phyloP scores from a whole-genome alignment of 2,113 vertebrate species.

The Scatophagus argus region DNA sequence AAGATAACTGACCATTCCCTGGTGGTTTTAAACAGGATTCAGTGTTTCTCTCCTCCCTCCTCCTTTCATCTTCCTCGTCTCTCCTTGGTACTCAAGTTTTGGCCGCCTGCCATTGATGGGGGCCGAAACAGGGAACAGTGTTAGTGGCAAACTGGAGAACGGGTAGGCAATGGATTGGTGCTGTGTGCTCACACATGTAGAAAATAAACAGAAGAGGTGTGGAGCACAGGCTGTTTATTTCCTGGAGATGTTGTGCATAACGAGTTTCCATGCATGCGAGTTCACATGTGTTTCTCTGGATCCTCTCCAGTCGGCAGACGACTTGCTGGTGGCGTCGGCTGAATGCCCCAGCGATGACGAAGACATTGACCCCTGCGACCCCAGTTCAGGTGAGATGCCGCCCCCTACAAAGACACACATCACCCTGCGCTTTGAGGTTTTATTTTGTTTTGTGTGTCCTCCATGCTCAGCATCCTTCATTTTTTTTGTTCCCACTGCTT shows the following conservation, averaged over 20 bases:
- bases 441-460: background rate
- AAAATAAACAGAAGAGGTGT: constrained; percentile 58
- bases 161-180: constrained; percentile 54
- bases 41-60: constrained; percentile 34
- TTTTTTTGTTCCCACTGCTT: background rate
- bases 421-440: background rate
- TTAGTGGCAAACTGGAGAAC: constrained; percentile 47
- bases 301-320: constrained; percentile 88
- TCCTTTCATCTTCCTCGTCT: constrained; percentile 51
- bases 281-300: constrained; percentile 1
- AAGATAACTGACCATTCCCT: constrained; percentile 49
- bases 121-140: constrained; percentile 48
- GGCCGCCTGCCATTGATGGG: constrained; percentile 55
- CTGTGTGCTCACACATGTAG: constrained; percentile 49
- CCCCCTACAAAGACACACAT: background rate
- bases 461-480: background rate
- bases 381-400: constrained; percentile 92
- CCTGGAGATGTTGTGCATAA: background rate
- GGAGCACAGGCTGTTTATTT: constrained; percentile 7
- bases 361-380: constrained; percentile 97
- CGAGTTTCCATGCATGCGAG: background rate
- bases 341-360: constrained; percentile 96
- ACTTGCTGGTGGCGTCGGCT: constrained; percentile 95
- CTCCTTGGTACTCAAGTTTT: constrained; percentile 21
- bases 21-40: constrained; percentile 52